These are phyloP conservation scores for Fistularia commersonii DNA, from an alignment of 2,797 vertebrate species.

Conservation along the genomic window DNA sequence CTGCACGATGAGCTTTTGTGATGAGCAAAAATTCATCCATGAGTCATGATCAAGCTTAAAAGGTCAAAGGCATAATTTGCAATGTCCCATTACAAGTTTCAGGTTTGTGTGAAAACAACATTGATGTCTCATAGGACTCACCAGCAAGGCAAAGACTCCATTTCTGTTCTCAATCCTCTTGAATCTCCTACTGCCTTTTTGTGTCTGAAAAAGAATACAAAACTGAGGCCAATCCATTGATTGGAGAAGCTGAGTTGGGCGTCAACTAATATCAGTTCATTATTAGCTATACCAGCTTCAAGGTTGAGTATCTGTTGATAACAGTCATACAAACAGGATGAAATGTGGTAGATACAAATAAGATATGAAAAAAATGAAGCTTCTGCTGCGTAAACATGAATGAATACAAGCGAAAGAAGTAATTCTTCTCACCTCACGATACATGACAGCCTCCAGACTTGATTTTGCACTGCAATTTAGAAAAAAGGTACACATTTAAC, in stretches of 20 bases:
- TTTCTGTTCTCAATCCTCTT: slow-evolving; percentile 89
- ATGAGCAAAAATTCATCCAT: slow-evolving; percentile 5
- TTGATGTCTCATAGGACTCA: slow-evolving; percentile 66
- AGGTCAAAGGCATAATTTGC: too few relatives aligned
- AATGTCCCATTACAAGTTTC: slow-evolving; percentile 8
- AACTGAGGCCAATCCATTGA: slow-evolving; percentile 67
- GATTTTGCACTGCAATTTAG: slow-evolving; percentile 75
- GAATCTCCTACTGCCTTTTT: slow-evolving; percentile 86
- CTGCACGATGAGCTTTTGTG: slow-evolving; percentile 2
- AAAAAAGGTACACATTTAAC: slow-evolving; percentile 2
- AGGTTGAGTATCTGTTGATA: slow-evolving; percentile 10
- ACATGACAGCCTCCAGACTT: slow-evolving; percentile 83
- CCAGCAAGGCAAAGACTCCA: slow-evolving; percentile 84
- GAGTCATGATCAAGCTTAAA: slow-evolving; percentile 1
- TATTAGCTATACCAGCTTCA: slow-evolving; percentile 10
- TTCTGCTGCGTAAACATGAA: slow-evolving; percentile 1
- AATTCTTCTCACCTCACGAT: slow-evolving; percentile 76
- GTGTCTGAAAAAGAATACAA: slow-evolving; percentile 83
- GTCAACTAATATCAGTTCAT: slow-evolving; percentile 14
- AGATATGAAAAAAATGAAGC: background rate
- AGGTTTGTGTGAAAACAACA: slow-evolving; percentile 22
- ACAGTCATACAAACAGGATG: background rate
- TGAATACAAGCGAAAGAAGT: slow-evolving; percentile 15
- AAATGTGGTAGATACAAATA: background rate
- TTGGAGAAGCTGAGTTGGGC: slow-evolving; percentile 30